Conservation (phyloP, 2,797 vertebrate genomes). For the Zenarchopterus dispar region DNA sequence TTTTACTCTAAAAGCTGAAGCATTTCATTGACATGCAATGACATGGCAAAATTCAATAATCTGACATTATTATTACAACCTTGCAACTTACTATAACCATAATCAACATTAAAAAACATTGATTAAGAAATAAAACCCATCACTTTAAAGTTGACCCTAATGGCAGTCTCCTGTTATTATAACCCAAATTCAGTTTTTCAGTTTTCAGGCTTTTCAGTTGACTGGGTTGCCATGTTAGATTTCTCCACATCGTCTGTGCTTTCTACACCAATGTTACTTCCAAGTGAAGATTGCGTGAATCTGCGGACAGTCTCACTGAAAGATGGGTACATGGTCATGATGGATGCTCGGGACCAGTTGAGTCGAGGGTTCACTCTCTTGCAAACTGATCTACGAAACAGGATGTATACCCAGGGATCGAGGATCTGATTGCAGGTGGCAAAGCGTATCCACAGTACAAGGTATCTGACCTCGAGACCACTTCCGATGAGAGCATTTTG, state of each 20-base stretch:
- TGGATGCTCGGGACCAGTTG: conserved; percentile 77
- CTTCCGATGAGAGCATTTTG: conserved; percentile 78
- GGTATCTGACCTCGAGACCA: conserved; percentile 21
- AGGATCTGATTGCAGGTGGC: conserved; percentile 97
- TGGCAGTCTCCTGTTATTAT: background rate
- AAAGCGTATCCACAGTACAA: conserved; percentile 90
- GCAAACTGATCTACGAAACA: conserved; percentile 90
- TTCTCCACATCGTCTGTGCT: conserved; percentile 2
- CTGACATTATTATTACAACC: background rate
- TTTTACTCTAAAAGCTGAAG: background rate
- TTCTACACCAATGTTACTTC: conserved; percentile 2
- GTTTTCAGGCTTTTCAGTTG: conserved; percentile 1
- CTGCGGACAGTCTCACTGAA: conserved; percentile 79
- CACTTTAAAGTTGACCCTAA: background rate
- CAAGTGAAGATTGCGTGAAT: conserved; percentile 64
- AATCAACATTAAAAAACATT: background rate
- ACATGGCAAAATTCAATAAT: background rate
- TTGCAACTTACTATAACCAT: background rate
- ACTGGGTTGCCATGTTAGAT: background rate
- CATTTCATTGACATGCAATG: no score
- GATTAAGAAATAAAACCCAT: conserved; percentile 3
- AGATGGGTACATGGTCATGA: conserved; percentile 76
- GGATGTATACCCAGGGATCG: conserved; percentile 97
- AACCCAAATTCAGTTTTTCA: conserved; percentile 13
- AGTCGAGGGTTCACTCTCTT: conserved; percentile 84